Evolutionary conservation across 2,888 invertebrate genomes (phyloP).

Genomic region (Formica aserva): DNA sequence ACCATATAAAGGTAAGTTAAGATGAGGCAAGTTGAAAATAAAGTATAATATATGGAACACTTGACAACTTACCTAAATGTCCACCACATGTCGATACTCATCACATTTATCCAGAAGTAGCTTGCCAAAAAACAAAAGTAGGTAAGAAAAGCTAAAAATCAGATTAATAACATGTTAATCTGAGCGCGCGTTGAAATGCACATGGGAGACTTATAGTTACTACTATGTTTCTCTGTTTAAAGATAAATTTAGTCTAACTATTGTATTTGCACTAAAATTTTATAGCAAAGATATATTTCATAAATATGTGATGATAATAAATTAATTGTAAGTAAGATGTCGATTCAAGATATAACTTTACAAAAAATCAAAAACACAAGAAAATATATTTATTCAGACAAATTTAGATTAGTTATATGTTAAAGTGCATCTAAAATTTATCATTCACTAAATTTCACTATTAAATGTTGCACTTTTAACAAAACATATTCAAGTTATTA

Average conservation of each 20-base stretch:
- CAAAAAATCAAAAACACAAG: background rate
- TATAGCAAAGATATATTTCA: no score
- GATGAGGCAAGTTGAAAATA: background rate
- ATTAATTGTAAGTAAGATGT: background rate
- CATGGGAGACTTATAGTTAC: no score
- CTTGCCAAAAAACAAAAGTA: slow-evolving; percentile 92
- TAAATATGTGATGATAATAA: no score
- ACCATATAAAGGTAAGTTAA: background rate
- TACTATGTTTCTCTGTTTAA: no score
- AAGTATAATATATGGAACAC: background rate
- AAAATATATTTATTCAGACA: no score
- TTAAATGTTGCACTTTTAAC: no score
- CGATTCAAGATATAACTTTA: background rate
- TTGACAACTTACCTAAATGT: slow-evolving; percentile 90
- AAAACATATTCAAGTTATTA: background rate
- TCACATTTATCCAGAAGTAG: slow-evolving; percentile 95
- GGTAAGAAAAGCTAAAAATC: slow-evolving; percentile 89
- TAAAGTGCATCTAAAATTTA: background rate
- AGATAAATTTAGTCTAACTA: background rate
- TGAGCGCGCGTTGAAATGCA: background rate
- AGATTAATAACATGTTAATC: slow-evolving; percentile 16
- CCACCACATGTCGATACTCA: slow-evolving; percentile 95
- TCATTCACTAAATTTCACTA: no score
- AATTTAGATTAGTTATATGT: background rate
- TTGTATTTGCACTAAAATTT: no score